Conservation (phyloP, 2,888 invertebrate species). For the Pseudococcus viburni region DNA sequence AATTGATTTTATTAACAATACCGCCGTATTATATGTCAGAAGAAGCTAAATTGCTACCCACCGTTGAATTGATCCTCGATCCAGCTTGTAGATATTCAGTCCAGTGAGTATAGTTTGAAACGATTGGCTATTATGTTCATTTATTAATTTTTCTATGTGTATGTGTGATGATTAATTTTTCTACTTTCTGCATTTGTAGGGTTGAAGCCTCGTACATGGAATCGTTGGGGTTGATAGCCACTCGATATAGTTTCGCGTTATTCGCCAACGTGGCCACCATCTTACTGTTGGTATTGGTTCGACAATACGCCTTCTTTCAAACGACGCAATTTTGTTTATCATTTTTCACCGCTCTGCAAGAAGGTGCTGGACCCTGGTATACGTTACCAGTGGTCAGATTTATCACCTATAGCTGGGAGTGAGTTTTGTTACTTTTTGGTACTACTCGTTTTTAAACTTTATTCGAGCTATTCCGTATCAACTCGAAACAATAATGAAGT, state of each 20-base stretch:
- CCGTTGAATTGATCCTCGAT: slow-evolving; percentile 59
- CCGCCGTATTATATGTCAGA: background rate
- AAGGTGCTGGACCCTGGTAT: slow-evolving; percentile 41
- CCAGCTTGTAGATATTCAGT: slow-evolving; percentile 55
- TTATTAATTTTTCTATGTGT: background rate
- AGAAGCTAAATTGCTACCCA: slow-evolving; percentile 30
- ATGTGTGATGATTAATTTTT: no score
- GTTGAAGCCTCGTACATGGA: slow-evolving; percentile 56
- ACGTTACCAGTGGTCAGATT: slow-evolving; percentile 54
- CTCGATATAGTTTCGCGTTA: slow-evolving; percentile 44
- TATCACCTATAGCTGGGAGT: slow-evolving; percentile 58
- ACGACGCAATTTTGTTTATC: slow-evolving; percentile 24
- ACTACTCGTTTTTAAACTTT: background rate
- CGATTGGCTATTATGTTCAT: background rate
- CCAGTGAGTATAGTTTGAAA: slow-evolving; percentile 3
- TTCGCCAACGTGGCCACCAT: slow-evolving; percentile 51
- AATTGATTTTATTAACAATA: slow-evolving; percentile 59
- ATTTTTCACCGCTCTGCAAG: slow-evolving; percentile 48
- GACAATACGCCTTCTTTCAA: slow-evolving; percentile 36
- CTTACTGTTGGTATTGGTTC: background rate
- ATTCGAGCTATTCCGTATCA: background rate
- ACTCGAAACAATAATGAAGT: no score
- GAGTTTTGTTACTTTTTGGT: background rate
- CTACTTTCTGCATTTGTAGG: background rate
- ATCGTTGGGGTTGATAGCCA: slow-evolving; percentile 48